Conservation (phyloP, 2,888 invertebrate genomes). For the Helobdella robusta region DNA sequence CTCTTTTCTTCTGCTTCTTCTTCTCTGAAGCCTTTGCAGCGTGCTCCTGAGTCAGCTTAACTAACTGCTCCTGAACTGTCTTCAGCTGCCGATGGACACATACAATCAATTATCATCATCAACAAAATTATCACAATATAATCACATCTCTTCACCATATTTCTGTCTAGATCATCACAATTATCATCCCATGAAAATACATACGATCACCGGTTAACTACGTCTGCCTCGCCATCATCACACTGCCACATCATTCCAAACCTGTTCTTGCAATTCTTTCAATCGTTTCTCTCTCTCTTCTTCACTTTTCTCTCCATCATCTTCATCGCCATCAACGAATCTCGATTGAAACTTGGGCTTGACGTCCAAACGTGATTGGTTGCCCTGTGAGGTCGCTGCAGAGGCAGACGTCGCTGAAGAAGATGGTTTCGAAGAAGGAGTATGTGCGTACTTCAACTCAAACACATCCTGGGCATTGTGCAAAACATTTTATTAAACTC, state of each 20-base stretch:
- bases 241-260: constrained; percentile 41
- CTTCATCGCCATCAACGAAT: constrained; percentile 10
- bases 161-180: too few species aligned
- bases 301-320: constrained; percentile 60
- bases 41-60: constrained; percentile 39
- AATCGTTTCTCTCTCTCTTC: constrained; percentile 81
- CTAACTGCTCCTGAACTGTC: constrained; percentile 72
- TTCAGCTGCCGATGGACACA: constrained; percentile 58
- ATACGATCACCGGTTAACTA: too few species aligned
- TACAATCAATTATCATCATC: not conserved
- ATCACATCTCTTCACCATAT: too few species aligned
- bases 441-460: constrained; percentile 89
- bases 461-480: constrained; percentile 64
- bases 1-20: constrained; percentile 62
- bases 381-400: not conserved
- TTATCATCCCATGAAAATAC: too few species aligned
- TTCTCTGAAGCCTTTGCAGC: constrained; percentile 19
- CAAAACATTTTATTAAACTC: too few species aligned
- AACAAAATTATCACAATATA: too few species aligned
- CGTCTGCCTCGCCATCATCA: not conserved
- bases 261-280: constrained; percentile 70
- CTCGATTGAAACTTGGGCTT: not conserved
- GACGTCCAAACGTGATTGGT: not conserved
- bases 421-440: constrained; percentile 66
- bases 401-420: not conserved